These are phyloP conservation scores for Caenorhabditis parvicauda DNA, from an alignment of 2,888 invertebrate species.

Conservation along the genomic window DNA sequence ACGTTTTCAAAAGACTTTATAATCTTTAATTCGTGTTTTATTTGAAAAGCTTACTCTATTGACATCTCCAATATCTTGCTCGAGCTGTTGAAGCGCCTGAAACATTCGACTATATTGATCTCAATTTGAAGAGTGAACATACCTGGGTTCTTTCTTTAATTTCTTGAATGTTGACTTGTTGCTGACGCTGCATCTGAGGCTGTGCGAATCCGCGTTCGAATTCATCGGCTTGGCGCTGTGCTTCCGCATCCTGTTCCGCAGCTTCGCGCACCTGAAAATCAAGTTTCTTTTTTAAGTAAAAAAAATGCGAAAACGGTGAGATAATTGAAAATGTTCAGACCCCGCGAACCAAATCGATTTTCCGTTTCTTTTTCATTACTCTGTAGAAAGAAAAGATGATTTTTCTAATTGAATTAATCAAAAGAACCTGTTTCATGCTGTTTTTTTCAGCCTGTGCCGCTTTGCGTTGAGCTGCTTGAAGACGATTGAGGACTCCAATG, in stretches of 20 bases:
- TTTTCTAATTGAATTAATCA: no score
- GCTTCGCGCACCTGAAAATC: constrained; percentile 18
- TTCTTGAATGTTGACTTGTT: constrained; percentile 47
- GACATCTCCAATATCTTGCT: constrained; percentile 58
- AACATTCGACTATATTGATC: neutral
- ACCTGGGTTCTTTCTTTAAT: constrained; percentile 55
- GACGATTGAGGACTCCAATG: constrained; percentile 48
- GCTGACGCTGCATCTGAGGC: constrained; percentile 45
- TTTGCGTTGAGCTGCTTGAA: constrained; percentile 49
- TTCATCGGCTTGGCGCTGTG: constrained; percentile 4
- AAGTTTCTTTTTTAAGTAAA: neutral
- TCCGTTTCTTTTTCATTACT: neutral
- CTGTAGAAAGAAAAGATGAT: neutral
- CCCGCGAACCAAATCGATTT: no score
- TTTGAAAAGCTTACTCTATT: constrained; percentile 41
- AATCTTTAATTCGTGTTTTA: no score
- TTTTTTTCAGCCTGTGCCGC: constrained; percentile 45
- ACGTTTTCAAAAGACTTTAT: no score
- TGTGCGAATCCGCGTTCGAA: constrained; percentile 4
- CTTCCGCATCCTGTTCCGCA: constrained; percentile 24
- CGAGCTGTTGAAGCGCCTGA: constrained; percentile 52
- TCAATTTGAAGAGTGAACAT: neutral
- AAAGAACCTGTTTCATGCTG: constrained; percentile 27
- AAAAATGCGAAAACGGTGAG: neutral
- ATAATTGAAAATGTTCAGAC: no score